Evolutionary conservation across 2,113 vertebrate genomes (phyloP), one percentile per base, ranked within the genome.

Genomic region (Laticauda colubrina): DNA sequence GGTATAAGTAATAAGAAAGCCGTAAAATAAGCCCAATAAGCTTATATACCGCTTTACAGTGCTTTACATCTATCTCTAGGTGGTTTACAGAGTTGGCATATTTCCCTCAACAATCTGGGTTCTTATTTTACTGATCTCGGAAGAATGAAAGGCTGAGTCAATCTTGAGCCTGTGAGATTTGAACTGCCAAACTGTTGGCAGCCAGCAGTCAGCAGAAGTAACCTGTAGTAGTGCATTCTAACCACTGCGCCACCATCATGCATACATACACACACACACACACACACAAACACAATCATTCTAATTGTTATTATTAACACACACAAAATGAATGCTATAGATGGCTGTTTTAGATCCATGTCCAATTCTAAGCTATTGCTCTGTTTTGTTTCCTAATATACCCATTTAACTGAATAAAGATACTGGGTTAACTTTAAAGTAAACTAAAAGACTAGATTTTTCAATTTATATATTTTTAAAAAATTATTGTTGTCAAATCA

Each of bases 401-500:
- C 24, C 12, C 18, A n/a, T 86, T 59, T 85, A 59, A 91, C 20
- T 26, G 20, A 56, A 59, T 34, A 43, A 23, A 91, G 24, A 57
- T 20, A 8, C 10, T 15, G n/a, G 56, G 45, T 86, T 21, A 86
- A n/a, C 92, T 85, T 21, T 39, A 3, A 95, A 45, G 34, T 55
- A 48, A 93, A 90, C 5, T 64, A 95, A 85, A 1, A 14, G 10
- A 64, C 26, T 64, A 64, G 64, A 15, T 69, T 69, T n/a, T 69
- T 69, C 5, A 69, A 69, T 69, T 69, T 69, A 92, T 54, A 1
- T 29, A 91, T 87, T 93, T 86, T 92, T 10, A 92, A 1, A 86
- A 15, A 23, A 45, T 53, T 91, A 45, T 56, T 91, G 21, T 93
- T 88, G 93, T 56, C 90, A 91, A 95, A 89, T 1, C 3, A 90